Base-by-base conservation (phyloP, 2,113 vertebrate genomes). In the Cromileptes altivelis region DNA sequence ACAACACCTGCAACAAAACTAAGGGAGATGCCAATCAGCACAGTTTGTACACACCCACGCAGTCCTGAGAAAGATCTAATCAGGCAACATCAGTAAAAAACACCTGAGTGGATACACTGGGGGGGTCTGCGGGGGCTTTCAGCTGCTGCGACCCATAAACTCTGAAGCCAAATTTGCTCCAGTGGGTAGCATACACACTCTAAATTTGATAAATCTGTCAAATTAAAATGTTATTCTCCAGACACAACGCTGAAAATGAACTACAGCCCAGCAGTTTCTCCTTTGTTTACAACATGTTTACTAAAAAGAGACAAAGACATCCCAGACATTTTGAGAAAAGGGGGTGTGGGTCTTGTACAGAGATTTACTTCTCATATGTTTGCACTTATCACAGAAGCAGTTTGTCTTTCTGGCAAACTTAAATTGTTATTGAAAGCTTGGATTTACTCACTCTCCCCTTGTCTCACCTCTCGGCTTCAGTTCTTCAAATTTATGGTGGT, bases 341-440 rank as follows among this genome's bases (percentile, higher is more conserved):
- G 37, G 21, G n/a, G 52, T 25, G 11, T 40, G 11, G 27, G 47
- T 53, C 53, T 21, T 17, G 40, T 13, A 3, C 40, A 4, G 17
- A 60, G 58, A 79, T 71, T 82, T 72, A 70, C 75, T 13, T 42
- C 23, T 18, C 11, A 14, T 61, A 9, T 75, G 65, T 82, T 72
- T 68, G 53, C 71, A 56, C 55, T 82, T 45, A 69, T 72, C 58
- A 52, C 47, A 52, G 53, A 75, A 57, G 74, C 78, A 23, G 74
- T 71, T 81, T 58, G 73, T 78, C 74, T 81, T 63, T 84, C 45
- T 73, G 42, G 50, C 67, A 58, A 71, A 63, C 11, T 64, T 18
- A 62, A 68, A 53, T 75, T 65, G 56, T 70, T 65, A 78, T 83
- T 88, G 80, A 70, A 8, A 71, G 58, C 76, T 17, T 60, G 9